Evolutionary conservation across 2,888 invertebrate species (phyloP).

Genomic region (Dryobota labecula): DNA sequence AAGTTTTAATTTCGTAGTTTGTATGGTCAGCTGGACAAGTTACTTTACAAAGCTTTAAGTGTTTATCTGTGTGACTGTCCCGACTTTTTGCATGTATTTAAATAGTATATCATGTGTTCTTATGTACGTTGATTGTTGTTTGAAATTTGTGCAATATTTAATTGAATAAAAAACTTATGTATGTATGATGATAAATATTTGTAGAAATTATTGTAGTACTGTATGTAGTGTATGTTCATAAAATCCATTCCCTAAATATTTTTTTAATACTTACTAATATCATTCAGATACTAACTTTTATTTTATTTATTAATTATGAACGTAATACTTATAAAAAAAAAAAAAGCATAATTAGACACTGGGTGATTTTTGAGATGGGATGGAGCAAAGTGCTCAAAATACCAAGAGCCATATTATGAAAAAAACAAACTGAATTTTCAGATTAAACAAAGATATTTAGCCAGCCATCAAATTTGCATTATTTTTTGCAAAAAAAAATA

Average conservation of each 20-base stretch:
- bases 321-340: background rate
- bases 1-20: constrained; percentile 62
- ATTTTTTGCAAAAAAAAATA: background rate
- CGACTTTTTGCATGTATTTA: constrained; percentile 36
- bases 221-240: background rate
- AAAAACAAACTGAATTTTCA: background rate
- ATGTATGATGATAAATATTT: background rate
- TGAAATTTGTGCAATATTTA: constrained; percentile 1
- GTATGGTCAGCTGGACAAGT: background rate
- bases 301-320: background rate
- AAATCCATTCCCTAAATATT: background rate
- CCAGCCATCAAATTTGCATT: background rate
- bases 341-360: too few species aligned
- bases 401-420: background rate
- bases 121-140: background rate
- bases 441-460: background rate
- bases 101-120: background rate
- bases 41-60: background rate
- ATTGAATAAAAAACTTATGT: background rate
- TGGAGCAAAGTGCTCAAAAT: background rate
- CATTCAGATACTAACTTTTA: background rate
- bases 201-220: background rate
- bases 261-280: background rate
- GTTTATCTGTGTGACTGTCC: constrained; percentile 12
- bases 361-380: background rate